These are phyloP conservation scores for Conus canariensis DNA, from an alignment of 2,888 invertebrate genomes.

Conservation along the genomic window DNA sequence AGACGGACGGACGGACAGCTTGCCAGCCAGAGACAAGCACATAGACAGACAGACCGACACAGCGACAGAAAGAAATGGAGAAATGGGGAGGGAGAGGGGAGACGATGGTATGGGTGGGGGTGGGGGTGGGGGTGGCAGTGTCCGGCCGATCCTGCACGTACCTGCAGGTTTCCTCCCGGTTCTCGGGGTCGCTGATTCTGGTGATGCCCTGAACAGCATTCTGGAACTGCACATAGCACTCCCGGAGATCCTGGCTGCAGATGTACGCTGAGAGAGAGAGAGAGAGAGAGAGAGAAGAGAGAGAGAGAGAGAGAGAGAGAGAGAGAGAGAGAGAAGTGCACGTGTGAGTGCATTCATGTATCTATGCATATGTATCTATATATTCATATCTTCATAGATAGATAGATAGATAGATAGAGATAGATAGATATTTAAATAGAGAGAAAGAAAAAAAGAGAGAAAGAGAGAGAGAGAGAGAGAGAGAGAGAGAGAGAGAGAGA, in stretches of 20 bases:
- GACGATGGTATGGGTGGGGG: too few relatives aligned
- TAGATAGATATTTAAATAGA: too few relatives aligned
- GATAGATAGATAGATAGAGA: too few relatives aligned
- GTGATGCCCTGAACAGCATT: not conserved
- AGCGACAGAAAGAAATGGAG: not conserved
- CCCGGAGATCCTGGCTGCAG: not conserved
- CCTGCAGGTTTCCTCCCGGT: not conserved
- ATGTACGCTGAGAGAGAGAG: not conserved
- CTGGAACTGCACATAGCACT: not conserved
- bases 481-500: too few relatives aligned
- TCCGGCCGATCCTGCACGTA: not conserved
- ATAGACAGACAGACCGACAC: not conserved
- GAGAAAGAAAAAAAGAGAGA: too few relatives aligned
- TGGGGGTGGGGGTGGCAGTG: too few relatives aligned
- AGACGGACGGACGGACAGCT: too few relatives aligned
- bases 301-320: not conserved
- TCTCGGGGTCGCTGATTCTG: not conserved
- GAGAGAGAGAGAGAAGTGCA: not conserved
- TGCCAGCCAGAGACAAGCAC: not conserved
- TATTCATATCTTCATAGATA: too few relatives aligned
- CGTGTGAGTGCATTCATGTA: too few relatives aligned
- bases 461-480: too few relatives aligned
- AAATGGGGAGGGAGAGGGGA: too few relatives aligned
- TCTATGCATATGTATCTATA: too few relatives aligned
- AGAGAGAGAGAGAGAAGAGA: slow-evolving; percentile 6